These are phyloP conservation scores for Liasis olivaceus DNA, from an alignment of 2,797 vertebrate species.

Conservation along the genomic window DNA sequence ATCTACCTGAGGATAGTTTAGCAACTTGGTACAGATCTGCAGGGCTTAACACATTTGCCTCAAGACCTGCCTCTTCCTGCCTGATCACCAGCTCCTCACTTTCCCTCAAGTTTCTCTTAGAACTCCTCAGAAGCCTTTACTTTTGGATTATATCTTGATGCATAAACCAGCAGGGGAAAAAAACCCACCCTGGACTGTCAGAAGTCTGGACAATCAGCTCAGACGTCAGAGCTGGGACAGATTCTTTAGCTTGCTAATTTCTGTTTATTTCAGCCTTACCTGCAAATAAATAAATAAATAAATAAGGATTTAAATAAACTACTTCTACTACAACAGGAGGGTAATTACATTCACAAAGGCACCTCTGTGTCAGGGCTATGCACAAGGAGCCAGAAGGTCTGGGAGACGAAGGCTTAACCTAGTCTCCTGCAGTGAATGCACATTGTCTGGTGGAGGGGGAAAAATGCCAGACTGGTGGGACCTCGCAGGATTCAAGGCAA, in stretches of 20 bases:
- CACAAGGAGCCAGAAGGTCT: conserved; percentile 98
- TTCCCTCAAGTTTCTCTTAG: conserved; percentile 51
- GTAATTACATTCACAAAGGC: conserved; percentile 99
- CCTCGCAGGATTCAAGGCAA: conserved; percentile 78
- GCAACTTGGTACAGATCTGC: conserved; percentile 54
- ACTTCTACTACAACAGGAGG: conserved; percentile 84
- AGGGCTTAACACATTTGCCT: conserved; percentile 56
- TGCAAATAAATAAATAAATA: conserved; percentile 58
- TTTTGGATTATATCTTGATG: conserved; percentile 56
- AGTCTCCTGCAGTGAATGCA: conserved; percentile 90
- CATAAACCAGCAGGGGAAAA: conserved; percentile 21
- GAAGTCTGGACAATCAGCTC: conserved; percentile 64
- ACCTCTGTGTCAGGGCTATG: conserved; percentile 93
- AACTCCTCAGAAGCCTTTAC: conserved; percentile 58
- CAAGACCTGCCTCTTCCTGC: conserved; percentile 17
- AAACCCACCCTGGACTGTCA: conserved; percentile 30
- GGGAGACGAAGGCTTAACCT: conserved; percentile 91
- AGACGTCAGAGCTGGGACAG: conserved; percentile 62
- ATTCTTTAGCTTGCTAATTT: conserved; percentile 80
- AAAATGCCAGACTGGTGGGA: conserved; percentile 77
- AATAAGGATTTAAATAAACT: conserved; percentile 80
- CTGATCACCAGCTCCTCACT: conserved; percentile 49
- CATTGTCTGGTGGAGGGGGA: conserved; percentile 85
- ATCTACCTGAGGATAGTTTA: conserved; percentile 55
- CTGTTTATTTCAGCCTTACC: conserved; percentile 75